Evolutionary conservation across 92 coral and sea anemone species (phyloP).

Genomic region (Micromussa lordhowensis): DNA sequence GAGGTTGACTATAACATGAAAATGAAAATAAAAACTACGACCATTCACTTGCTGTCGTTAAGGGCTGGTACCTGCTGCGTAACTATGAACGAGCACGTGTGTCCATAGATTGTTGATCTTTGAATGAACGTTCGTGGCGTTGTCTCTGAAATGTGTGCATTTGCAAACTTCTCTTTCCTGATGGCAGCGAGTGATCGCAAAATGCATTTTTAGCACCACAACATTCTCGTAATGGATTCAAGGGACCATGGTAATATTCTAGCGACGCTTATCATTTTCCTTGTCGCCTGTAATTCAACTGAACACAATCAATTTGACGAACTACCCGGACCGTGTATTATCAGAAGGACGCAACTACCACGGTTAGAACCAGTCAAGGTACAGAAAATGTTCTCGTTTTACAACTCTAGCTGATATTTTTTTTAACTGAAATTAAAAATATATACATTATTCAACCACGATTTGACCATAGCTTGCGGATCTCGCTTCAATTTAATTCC

Average conservation of each 20-base stretch:
- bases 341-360: conserved; percentile 68
- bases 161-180: neutral
- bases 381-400: no score
- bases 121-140: neutral
- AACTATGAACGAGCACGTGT: neutral
- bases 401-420: neutral
- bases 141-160: neutral
- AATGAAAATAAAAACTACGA: neutral
- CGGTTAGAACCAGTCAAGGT: conserved; percentile 77
- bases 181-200: no score
- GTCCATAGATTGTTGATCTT: neutral
- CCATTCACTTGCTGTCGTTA: neutral
- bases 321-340: conserved; percentile 68
- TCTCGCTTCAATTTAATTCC: no score
- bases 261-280: neutral
- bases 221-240: neutral
- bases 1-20: neutral
- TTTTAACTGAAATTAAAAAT: neutral
- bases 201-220: neutral
- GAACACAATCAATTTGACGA: neutral
- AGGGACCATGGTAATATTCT: neutral
- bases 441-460: neutral
- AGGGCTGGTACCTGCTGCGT: neutral
- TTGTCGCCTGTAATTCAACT: neutral
- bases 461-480: neutral